Evolutionary conservation across 2,113 vertebrate species (phyloP), one percentile per base, ranked within the genome.

Genomic region (Podarcis cretensis): DNA sequence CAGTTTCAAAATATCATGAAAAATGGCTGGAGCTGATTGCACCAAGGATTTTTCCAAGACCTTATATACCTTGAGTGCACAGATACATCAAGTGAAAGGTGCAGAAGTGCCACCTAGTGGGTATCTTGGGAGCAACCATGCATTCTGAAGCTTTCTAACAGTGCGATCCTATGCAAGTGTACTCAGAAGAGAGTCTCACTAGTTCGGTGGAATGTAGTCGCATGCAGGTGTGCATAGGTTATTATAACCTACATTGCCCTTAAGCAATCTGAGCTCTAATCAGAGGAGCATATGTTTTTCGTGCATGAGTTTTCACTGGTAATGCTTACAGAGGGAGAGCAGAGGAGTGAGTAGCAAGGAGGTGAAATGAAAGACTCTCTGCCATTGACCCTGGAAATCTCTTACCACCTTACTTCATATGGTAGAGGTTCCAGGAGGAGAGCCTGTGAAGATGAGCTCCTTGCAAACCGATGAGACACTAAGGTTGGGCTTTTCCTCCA

Each of bases 51-150:
- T 30, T 77, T n/a, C 59, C 6, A 14, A 77, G 16, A 65, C 14
- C 57, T 66, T 83, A 14, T 68, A 74, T 35, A n/a, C n/a, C 48
- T 68, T 81, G 73, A 48, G 32, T 37, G n/a, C 69, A 21, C 3
- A 37, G 25, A 21, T 2, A 23, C 18, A 63, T 4, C 8, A 87
- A 74, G 27, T 92, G 89, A 89, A 65, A 90, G 85, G 89, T 90
- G 32, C 87, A 87, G 37, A 83, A 59, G 89, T 80, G 93, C 91
- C 95, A 92, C 80, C 93, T 94, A 74, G 87, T 94, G 94, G 92
- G 25, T 0, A 0, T 1, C 18, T 59, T 79, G 74, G 20, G 57
- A 63, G 57, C 83, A 84, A 3, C n/a, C 8, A 68, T 20, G 23
- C 54, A 65, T 81, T 77, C 73, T 57, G 23, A 75, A 91, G 69